phyloP scores from a whole-genome alignment of 2,113 vertebrate genomes.

The Azemiops feae region DNA sequence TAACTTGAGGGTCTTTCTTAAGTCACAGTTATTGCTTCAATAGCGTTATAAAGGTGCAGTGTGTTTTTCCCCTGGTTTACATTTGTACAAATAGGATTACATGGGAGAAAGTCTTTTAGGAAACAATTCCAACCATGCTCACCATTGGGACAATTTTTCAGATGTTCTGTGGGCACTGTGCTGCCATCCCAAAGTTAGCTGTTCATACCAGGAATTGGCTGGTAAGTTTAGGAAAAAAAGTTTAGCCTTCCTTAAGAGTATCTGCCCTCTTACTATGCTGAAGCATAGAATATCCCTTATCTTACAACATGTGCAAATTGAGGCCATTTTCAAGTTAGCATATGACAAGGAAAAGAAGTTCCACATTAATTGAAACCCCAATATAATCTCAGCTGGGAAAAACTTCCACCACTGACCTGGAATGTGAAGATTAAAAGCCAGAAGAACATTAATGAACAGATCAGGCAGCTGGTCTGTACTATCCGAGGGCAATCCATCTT shows the following conservation, averaged over 20 bases:
- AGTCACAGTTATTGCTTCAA: neutral
- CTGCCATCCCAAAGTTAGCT: neutral
- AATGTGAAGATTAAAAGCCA: constrained; percentile 95
- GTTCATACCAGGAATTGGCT: neutral
- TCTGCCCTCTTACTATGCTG: no score
- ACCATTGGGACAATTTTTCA: neutral
- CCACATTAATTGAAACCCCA: neutral
- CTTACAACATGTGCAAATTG: neutral
- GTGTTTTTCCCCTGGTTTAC: neutral
- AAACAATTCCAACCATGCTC: neutral
- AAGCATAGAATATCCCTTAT: neutral
- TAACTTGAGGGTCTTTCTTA: neutral
- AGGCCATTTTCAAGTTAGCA: neutral
- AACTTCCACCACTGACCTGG: constrained; percentile 71
- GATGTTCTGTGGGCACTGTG: neutral
- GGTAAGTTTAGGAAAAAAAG: neutral
- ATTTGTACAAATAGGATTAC: neutral
- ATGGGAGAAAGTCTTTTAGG: neutral
- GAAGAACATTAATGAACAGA: constrained; percentile 88
- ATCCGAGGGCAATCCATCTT: constrained; percentile 90
- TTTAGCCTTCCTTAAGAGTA: neutral
- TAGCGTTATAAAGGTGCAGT: neutral
- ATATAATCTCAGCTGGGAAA: neutral
- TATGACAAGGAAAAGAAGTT: neutral
- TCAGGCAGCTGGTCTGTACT: constrained; percentile 92